Conservation (phyloP, 2,113 vertebrate genomes). For the Lanius ludovicianus region DNA sequence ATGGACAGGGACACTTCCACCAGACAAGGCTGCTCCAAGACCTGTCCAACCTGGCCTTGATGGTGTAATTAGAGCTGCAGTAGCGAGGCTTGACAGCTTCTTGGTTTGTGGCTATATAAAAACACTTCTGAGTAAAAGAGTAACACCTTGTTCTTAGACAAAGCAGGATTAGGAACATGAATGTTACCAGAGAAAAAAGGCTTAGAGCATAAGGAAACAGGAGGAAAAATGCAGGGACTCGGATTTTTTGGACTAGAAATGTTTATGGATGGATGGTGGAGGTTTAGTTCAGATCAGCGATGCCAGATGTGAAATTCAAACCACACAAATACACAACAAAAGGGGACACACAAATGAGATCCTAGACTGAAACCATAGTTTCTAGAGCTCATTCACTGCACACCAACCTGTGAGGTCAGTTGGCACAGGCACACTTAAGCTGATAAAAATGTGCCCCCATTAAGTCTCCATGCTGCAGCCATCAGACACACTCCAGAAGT, state of each 20-base stretch:
- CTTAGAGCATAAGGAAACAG: background rate
- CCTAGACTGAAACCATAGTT: background rate
- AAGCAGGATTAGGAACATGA: background rate
- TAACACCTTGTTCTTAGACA: background rate
- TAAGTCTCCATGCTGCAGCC: constrained; percentile 9
- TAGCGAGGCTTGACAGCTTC: background rate
- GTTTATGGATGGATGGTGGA: background rate
- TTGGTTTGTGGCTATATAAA: background rate
- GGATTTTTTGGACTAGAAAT: background rate
- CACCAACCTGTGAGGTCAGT: constrained; percentile 31
- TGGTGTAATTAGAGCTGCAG: background rate
- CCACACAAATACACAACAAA: background rate
- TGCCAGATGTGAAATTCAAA: background rate
- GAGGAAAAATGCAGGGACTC: background rate
- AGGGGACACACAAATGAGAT: background rate
- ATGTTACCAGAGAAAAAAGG: background rate
- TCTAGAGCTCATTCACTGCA: background rate
- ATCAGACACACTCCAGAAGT: constrained; percentile 45
- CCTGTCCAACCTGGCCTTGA: rapidly evolving
- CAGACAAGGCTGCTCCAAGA: background rate
- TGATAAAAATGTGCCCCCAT: background rate
- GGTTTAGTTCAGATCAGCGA: background rate
- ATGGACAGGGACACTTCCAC: background rate
- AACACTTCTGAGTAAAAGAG: background rate
- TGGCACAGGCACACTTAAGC: background rate